Conservation (phyloP, 2,797 vertebrate species). For the Aphelocoma californica region DNA sequence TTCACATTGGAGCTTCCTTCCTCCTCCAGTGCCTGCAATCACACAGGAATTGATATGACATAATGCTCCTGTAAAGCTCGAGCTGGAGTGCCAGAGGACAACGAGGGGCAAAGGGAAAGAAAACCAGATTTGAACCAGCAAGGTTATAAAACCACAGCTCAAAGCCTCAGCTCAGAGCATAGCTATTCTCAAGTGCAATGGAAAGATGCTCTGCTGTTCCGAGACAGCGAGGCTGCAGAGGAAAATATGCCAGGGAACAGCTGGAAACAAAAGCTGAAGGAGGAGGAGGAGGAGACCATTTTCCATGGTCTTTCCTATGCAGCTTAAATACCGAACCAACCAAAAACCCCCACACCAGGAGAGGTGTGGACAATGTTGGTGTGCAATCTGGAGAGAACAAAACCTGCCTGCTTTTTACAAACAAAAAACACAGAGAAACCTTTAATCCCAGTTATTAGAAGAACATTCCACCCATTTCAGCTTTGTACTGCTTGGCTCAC, state of each 20-base stretch:
- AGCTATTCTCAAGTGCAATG: background rate
- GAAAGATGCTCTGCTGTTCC: background rate
- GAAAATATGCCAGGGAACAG: conserved; percentile 13
- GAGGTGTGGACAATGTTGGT: background rate
- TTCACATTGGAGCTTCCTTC: background rate
- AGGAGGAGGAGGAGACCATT: conserved; percentile 4
- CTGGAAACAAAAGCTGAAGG: conserved; percentile 31
- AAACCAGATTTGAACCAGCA: background rate
- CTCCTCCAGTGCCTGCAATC: background rate
- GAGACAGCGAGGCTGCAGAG: background rate
- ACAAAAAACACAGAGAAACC: background rate
- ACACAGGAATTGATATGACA: background rate
- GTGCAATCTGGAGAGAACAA: background rate
- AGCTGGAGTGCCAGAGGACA: background rate
- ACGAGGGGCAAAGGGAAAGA: background rate
- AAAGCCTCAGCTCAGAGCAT: rapidly evolving
- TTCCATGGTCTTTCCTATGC: background rate
- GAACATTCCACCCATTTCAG: background rate
- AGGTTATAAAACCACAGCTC: background rate
- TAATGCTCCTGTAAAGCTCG: background rate
- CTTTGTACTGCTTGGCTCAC: background rate
- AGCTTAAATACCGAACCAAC: background rate
- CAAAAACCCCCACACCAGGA: background rate
- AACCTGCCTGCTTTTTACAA: background rate
- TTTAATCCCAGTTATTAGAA: background rate